A percentile compares a stretch with the other conserved stretches of the same genome.
Conservation (phyloP, 2,797 vertebrate genomes). For the Epinephelus coioides region DNA sequence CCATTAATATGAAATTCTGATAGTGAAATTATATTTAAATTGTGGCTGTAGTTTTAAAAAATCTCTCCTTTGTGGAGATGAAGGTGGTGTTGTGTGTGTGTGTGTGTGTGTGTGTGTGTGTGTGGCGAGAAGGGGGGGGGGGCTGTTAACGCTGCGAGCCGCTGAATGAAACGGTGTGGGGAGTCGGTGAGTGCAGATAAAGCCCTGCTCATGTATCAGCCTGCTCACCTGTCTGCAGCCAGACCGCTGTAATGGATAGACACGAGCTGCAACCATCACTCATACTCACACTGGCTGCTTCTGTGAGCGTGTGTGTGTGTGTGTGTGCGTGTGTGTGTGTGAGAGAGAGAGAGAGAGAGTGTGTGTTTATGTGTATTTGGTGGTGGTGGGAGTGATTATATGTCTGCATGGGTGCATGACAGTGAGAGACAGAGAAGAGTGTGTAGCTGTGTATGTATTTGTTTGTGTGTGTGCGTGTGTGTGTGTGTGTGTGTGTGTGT, state of each 20-base stretch:
- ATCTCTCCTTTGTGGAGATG: constrained; percentile 44
- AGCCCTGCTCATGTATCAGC: constrained; percentile 83
- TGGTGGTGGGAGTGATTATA: constrained; percentile 73
- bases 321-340: constrained; percentile 31
- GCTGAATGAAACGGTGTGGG: constrained; percentile 73
- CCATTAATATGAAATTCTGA: constrained; percentile 57
- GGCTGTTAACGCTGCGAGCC: constrained; percentile 59
- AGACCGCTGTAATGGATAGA: constrained; percentile 79
- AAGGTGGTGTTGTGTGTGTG: constrained; percentile 19
- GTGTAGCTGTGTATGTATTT: constrained; percentile 44
- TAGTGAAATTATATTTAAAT: constrained; percentile 64
- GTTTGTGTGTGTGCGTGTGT: neutral
- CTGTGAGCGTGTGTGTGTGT: constrained; percentile 35
- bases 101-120: neutral
- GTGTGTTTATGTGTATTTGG: constrained; percentile 34
- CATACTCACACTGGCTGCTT: constrained; percentile 73
- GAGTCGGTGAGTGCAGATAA: constrained; percentile 82
- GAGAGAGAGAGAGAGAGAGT: constrained; percentile 17
- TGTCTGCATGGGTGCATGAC: constrained; percentile 76
- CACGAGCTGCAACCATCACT: constrained; percentile 75
- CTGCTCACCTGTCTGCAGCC: constrained; percentile 82
- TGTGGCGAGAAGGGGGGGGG: too few species aligned
- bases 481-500: constrained; percentile 29
- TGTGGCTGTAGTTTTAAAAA: constrained; percentile 36
- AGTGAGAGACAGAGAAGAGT: constrained; percentile 74